phyloP scores from a whole-genome alignment of 92 coral and sea anemone genomes.

The Parazoanthus darwini region DNA sequence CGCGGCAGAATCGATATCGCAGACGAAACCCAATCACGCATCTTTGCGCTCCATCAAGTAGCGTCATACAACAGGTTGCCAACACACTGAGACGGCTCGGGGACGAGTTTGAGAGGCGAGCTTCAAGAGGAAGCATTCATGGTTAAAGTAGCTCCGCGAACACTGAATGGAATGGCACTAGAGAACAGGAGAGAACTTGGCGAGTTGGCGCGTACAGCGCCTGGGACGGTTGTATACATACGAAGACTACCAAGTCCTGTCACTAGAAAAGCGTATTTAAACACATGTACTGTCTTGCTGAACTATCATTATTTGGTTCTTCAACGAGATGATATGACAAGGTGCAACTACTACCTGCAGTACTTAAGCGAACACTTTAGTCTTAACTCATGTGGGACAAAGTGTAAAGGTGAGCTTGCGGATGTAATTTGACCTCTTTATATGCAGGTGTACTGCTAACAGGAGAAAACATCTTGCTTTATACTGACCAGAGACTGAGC shows the following conservation, averaged over 20 bases:
- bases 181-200: neutral
- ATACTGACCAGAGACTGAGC: neutral
- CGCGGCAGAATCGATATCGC: constrained; percentile 25
- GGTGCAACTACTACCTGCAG: neutral
- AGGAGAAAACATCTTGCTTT: neutral
- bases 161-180: neutral
- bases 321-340: neutral
- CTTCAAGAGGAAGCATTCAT: constrained; percentile 11
- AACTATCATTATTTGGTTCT: neutral
- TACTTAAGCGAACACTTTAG: neutral
- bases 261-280: too few relatives aligned
- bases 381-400: neutral
- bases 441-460: neutral
- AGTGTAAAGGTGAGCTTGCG: neutral
- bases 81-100: constrained; percentile 51
- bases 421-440: neutral
- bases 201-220: neutral
- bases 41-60: constrained; percentile 22
- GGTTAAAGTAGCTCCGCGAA: neutral
- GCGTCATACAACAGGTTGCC: constrained; percentile 45
- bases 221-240: neutral
- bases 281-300: neutral
- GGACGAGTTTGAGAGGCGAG: constrained; percentile 51
- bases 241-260: neutral
- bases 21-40: constrained; percentile 41